These are phyloP conservation scores for Molorchus minor DNA, from an alignment of 2,888 invertebrate genomes.

Conservation along the genomic window DNA sequence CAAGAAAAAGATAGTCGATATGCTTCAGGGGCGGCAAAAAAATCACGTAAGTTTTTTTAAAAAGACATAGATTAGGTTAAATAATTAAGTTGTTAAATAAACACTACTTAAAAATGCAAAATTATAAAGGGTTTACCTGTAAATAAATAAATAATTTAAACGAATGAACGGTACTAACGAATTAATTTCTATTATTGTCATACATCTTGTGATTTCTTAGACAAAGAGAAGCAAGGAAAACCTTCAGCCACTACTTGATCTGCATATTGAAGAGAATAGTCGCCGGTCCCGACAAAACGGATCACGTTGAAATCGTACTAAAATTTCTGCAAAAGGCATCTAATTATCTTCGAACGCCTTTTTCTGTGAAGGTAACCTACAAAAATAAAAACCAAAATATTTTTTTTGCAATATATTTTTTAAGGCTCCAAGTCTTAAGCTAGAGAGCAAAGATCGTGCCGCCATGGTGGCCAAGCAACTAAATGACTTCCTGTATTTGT, in stretches of 20 bases:
- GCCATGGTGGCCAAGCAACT: constrained; percentile 86
- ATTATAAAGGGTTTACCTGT: too few relatives aligned
- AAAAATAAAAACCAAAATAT: background rate
- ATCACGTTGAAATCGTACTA: constrained; percentile 74
- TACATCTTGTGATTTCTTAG: constrained; percentile 59
- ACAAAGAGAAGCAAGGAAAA: constrained; percentile 76
- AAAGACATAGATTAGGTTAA: background rate
- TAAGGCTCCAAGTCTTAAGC: constrained; percentile 75
- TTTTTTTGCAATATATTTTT: constrained; percentile 36
- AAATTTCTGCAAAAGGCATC: constrained; percentile 81
- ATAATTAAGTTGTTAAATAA: too few relatives aligned
- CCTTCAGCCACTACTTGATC: constrained; percentile 80
- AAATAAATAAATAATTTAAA: too few relatives aligned
- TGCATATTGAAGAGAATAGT: constrained; percentile 76
- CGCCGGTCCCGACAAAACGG: constrained; percentile 66
- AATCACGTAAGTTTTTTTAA: constrained; percentile 68
- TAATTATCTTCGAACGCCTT: constrained; percentile 75
- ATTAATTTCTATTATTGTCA: background rate
- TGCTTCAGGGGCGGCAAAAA: constrained; percentile 72
- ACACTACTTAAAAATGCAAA: too few relatives aligned
- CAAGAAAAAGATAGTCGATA: constrained; percentile 60
- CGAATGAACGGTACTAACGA: too few relatives aligned
- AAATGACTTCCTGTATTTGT: constrained; percentile 84
- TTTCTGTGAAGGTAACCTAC: constrained; percentile 66
- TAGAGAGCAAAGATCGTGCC: constrained; percentile 82